Evolutionary conservation across 2,888 invertebrate genomes (phyloP), one percentile per base, ranked within the genome.

Genomic region (Cistogaster globosa): DNA sequence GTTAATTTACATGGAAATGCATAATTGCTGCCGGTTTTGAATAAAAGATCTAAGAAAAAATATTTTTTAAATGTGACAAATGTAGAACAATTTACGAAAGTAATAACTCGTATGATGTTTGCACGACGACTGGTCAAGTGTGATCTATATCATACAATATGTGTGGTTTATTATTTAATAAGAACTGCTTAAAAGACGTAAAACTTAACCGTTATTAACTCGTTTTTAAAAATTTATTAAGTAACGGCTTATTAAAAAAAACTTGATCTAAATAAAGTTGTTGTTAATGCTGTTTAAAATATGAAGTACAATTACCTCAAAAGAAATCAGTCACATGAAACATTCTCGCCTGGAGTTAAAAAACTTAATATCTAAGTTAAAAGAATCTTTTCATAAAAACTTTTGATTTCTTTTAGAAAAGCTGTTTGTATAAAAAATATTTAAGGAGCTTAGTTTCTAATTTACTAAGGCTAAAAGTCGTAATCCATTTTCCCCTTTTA

Each of bases 1-100:
- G 69, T 48, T 75, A 68, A 82, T 78, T 85, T 85, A 85, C 81
- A 78, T 82, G 82, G 85, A 85, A 85, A 78, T 78, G 20, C 82
- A 76, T 82, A 82, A 82, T 76, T 74, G 82, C 71, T 81, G 85
- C 81, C 78, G 85, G 81, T 85, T 85, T 81, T 75, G 12, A 65
- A 81, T 87, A 84, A 87, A 69, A 51, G 22, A 68, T 2, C 32
- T 18, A 75, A 48, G 45, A 57, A 32, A 72, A 51, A 55, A 26
- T 58, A 63, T 36, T 63, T 67, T 63, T 67, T 76, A 75, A 76
- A 67, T 72, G 75, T 76, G 83, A 86, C 80, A 86, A 83, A 86
- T 83, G 79, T 86, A 63, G 86, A 83, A 86, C 86, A 83, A 72
- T 83, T 79, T 75, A 83, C 79, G 79, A 76, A n/a, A 57, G 38